These are phyloP conservation scores for Xestia xanthographa DNA, from an alignment of 2,888 invertebrate species.

Conservation along the genomic window DNA sequence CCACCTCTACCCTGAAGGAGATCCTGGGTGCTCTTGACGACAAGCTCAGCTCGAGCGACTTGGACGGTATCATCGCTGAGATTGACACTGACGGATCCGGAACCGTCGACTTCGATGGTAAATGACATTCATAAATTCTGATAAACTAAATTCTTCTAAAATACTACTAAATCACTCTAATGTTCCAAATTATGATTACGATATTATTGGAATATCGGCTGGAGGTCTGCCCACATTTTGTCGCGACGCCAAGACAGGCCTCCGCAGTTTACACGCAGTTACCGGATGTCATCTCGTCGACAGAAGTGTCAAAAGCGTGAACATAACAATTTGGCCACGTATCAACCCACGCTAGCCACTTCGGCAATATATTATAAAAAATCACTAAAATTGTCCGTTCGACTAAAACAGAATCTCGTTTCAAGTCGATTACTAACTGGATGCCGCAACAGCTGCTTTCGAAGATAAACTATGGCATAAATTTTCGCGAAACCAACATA, in stretches of 20 bases:
- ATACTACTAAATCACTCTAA: constrained; percentile 37
- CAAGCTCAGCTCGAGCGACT: constrained; percentile 97
- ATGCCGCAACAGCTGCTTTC: constrained; percentile 56
- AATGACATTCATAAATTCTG: constrained; percentile 51
- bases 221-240: constrained; percentile 65
- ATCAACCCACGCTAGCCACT: constrained; percentile 52
- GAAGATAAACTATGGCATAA: constrained; percentile 67
- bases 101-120: constrained; percentile 99
- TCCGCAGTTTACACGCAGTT: constrained; percentile 61
- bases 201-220: constrained; percentile 61
- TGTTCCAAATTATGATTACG: constrained; percentile 46
- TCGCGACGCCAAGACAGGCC: constrained; percentile 61
- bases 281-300: constrained; percentile 62
- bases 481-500: constrained; percentile 64
- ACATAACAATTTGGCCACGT: constrained; percentile 67
- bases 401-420: constrained; percentile 46
- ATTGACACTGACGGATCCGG: constrained; percentile 99
- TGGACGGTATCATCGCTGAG: constrained; percentile 99
- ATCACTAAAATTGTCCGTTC: constrained; percentile 44
- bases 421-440: constrained; percentile 47
- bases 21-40: constrained; percentile 98
- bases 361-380: constrained; percentile 59
- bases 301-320: constrained; percentile 66
- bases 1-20: constrained; percentile 97
- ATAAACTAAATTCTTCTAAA: constrained; percentile 8